Base-by-base conservation (phyloP, 2,113 vertebrate species). In the Elephas maximus region DNA sequence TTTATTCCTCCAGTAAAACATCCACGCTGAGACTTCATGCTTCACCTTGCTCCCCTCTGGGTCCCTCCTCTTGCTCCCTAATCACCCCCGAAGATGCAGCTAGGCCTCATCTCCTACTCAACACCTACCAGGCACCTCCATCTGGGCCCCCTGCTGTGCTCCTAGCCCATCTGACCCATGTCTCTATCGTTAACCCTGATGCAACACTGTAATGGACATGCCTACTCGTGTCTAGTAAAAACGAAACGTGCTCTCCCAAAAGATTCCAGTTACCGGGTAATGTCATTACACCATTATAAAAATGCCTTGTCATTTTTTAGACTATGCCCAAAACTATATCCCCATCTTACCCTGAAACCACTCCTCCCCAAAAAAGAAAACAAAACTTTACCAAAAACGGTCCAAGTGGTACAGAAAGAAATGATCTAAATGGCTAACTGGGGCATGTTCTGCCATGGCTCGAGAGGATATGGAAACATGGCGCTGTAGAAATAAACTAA, bases 331-430 rank as follows among this genome's bases (percentile, higher is more conserved):
- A 94, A 96, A 79, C 63, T 84, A 48, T 20, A 89, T 6, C 33
- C 48, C 11, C 45, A 37, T 91, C 62, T 28, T 83, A 74, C 57
- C 76, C n/a, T 92, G 53, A 87, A 97, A 92, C 33, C 60, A 83
- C 41, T 33, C 33, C 41, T 18, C 48, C 67, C 24, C 6, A n/a
- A 94, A 95, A 77, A 71, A 69, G 17, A 33, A 95, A 77, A 74
- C 4, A 6, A 69, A 95, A n/a, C 12, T 88, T 33, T 24, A 78
- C 67, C 60, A 83, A 91, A 88, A 94, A n/a, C 76, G 30, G 84
- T n/a, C 71, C 48, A 26, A 77, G 23, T 24, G 51, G 67, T 45
- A 33, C 48, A 65, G 92, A 62, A 45, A 62, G 51, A 88, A 94
- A 60, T 71, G 23, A 45, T 44, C 57, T 77, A 57, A 62, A 76